Evolutionary conservation across 2,888 invertebrate species (phyloP).

Genomic region (Taenaris catops): DNA sequence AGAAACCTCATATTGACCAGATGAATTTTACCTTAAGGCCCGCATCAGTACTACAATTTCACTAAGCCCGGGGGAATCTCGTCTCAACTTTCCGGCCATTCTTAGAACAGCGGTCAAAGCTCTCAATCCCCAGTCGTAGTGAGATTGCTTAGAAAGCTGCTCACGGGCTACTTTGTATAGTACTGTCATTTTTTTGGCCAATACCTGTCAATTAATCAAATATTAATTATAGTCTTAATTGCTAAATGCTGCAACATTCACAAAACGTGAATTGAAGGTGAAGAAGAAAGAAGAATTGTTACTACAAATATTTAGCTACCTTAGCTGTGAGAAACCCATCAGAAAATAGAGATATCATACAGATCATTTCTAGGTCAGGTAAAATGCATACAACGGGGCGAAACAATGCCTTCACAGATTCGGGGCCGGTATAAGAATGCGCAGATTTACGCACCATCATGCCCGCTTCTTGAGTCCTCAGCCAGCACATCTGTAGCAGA

Average conservation of each 20-base stretch:
- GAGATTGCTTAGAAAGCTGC: conserved; percentile 94
- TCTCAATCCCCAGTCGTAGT: conserved; percentile 96
- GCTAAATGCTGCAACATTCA: too few species aligned
- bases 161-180: conserved; percentile 92
- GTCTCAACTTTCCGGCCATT: conserved; percentile 93
- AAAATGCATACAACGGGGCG: conserved; percentile 95
- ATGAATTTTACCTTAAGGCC: conserved; percentile 85
- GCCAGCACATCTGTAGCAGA: too few species aligned
- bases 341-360: conserved; percentile 94
- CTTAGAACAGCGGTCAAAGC: conserved; percentile 94
- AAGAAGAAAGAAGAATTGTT: too few species aligned
- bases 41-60: conserved; percentile 95
- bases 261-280: too few species aligned
- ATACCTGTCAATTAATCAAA: conserved; percentile 67
- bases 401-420: conserved; percentile 94
- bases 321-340: conserved; percentile 95
- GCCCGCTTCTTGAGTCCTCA: too few species aligned
- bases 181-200: conserved; percentile 97
- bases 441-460: too few species aligned
- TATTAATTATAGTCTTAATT: too few species aligned
- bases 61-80: conserved; percentile 87
- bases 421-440: too few species aligned
- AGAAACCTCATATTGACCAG: too few species aligned
- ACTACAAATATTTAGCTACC: too few species aligned
- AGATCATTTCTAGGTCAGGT: conserved; percentile 95